phyloP scores from a whole-genome alignment of 1,140 invertebrate species.

The Aphidius gifuensis region DNA sequence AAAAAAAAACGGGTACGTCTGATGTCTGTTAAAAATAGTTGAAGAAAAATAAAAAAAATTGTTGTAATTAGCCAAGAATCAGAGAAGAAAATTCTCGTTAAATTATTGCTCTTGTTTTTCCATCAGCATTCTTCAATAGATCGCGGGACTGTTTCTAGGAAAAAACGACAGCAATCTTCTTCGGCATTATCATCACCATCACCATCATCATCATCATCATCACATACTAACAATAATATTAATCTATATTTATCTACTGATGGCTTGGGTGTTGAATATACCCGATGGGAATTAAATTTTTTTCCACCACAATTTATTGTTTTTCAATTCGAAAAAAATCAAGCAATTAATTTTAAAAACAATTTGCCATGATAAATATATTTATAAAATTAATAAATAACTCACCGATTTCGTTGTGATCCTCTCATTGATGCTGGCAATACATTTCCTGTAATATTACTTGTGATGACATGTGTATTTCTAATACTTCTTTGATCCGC shows the following conservation, averaged over 20 bases:
- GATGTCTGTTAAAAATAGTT: no score
- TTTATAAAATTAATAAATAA: constrained; percentile 6
- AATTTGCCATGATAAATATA: not conserved
- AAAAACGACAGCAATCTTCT: no score
- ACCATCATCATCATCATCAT: no score
- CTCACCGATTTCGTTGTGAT: constrained; percentile 44
- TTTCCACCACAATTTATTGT: not conserved
- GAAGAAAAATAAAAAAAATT: no score
- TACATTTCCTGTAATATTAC: constrained; percentile 37
- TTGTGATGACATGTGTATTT: constrained; percentile 36
- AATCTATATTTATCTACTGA: not conserved
- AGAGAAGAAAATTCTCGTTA: no score
- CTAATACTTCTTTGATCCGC: constrained; percentile 48
- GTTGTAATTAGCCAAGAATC: no score
- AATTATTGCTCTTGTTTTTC: no score
- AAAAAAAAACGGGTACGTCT: no score
- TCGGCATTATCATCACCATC: no score
- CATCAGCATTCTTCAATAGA: no score
- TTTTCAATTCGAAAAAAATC: constrained; percentile 1
- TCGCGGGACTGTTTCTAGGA: no score
- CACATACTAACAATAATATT: no score
- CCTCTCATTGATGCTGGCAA: constrained; percentile 39
- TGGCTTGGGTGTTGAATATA: not conserved
- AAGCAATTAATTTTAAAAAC: not conserved
- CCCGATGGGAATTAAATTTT: not conserved